Conservation (phyloP, 2,797 vertebrate species). For the Amblyopsis hoosieri region DNA sequence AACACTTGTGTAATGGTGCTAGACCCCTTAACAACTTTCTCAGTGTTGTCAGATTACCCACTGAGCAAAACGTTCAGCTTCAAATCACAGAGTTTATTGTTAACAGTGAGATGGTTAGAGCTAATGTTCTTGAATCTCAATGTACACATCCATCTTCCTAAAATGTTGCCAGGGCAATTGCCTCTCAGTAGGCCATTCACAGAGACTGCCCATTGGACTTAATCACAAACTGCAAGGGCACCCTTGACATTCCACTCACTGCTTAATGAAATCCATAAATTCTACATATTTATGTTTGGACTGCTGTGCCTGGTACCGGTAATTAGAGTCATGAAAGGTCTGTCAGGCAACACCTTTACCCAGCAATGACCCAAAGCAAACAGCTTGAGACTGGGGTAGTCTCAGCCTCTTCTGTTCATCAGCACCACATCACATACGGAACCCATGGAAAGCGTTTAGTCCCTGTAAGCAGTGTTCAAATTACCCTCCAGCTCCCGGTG, state of each 20-base stretch:
- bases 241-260: constrained; percentile 41
- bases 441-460: too few species aligned
- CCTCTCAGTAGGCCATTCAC: constrained; percentile 30
- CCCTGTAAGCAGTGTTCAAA: too few species aligned
- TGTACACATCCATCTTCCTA: constrained; percentile 58
- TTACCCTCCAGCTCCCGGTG: too few species aligned
- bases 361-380: constrained; percentile 44
- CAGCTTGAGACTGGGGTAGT: constrained; percentile 7
- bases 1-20: too few species aligned
- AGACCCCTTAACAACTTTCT: background rate
- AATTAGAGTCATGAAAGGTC: constrained; percentile 38
- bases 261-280: constrained; percentile 58
- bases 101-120: constrained; percentile 54
- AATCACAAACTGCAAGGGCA: constrained; percentile 34
- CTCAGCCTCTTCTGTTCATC: too few species aligned
- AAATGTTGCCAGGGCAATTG: constrained; percentile 58
- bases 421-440: too few species aligned
- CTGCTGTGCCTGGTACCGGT: constrained; percentile 22
- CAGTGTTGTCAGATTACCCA: background rate
- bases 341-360: constrained; percentile 42
- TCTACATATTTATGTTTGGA: constrained; percentile 44
- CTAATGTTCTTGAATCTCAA: constrained; percentile 46
- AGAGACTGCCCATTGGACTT: constrained; percentile 26
- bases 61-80: constrained; percentile 11
- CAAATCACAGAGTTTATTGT: constrained; percentile 62